Evolutionary conservation across 2,888 invertebrate genomes (phyloP).

Genomic region (Tholera decimalis): DNA sequence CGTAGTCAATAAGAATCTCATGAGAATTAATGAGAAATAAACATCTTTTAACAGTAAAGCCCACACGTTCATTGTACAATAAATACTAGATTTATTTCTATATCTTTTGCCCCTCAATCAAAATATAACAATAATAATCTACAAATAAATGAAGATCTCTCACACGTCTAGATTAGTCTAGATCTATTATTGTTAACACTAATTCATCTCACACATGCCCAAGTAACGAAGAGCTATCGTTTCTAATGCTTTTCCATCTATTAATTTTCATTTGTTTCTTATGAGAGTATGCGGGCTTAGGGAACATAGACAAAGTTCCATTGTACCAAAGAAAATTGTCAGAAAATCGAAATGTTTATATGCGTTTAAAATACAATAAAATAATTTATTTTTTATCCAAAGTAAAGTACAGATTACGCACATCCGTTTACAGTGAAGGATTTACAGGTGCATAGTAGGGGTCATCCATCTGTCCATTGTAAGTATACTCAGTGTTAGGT

Average conservation of each 20-base stretch:
- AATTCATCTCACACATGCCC: constrained; percentile 35
- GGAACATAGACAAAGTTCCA: not conserved
- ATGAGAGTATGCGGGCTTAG: not conserved
- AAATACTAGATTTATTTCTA: not conserved
- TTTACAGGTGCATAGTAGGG: too few relatives aligned
- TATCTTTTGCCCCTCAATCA: not conserved
- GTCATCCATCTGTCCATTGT: too few relatives aligned
- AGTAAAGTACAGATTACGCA: too few relatives aligned
- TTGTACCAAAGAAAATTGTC: not conserved
- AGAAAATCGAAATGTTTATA: not conserved
- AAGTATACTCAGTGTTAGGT: too few relatives aligned
- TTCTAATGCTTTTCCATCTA: constrained; percentile 36
- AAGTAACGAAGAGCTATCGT: constrained; percentile 48
- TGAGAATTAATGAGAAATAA: too few relatives aligned
- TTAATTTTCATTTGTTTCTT: constrained; percentile 49
- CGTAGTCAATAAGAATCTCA: too few relatives aligned
- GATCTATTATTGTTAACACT: constrained; percentile 43
- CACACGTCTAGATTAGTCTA: constrained; percentile 20
- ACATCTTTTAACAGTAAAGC: too few relatives aligned
- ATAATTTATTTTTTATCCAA: too few relatives aligned
- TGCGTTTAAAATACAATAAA: too few relatives aligned
- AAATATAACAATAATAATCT: not conserved
- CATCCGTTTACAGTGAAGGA: too few relatives aligned
- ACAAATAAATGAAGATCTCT: constrained; percentile 20
- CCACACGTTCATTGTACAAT: too few relatives aligned